Evolutionary conservation across 2,113 vertebrate species (phyloP).

Genomic region (Pandion haliaetus): DNA sequence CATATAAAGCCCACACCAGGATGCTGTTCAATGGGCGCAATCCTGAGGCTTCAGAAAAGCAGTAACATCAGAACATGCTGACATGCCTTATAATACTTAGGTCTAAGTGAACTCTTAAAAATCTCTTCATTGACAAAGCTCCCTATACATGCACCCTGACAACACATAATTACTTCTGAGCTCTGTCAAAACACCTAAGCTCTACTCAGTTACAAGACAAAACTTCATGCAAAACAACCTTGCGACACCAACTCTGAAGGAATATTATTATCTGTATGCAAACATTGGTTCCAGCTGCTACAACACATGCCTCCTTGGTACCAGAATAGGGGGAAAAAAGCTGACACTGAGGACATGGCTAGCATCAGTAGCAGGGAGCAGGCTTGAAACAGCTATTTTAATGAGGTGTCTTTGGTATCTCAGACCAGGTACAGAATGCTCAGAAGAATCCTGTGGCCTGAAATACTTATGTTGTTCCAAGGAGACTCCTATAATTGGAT

Average conservation of each 20-base stretch:
- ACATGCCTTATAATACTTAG: neutral
- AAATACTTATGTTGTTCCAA: neutral
- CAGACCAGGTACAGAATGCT: neutral
- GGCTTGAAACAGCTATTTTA: neutral
- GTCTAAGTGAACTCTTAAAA: neutral
- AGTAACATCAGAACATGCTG: neutral
- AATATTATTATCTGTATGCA: neutral
- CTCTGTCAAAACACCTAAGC: neutral
- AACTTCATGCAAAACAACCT: neutral
- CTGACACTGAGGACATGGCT: neutral
- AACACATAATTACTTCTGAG: neutral
- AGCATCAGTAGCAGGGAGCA: neutral
- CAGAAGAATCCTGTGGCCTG: neutral
- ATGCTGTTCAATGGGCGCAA: neutral
- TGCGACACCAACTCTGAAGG: neutral
- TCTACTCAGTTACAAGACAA: neutral
- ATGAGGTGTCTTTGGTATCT: fast-evolving
- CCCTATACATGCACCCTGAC: neutral
- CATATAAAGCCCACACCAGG: neutral
- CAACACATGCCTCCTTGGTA: neutral
- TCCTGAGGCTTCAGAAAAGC: neutral
- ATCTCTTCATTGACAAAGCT: neutral
- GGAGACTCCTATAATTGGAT: neutral
- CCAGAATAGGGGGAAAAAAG: neutral
- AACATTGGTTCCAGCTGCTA: neutral